phyloP scores from a whole-genome alignment of 2,113 vertebrate species.

The Circaetus gallicus region DNA sequence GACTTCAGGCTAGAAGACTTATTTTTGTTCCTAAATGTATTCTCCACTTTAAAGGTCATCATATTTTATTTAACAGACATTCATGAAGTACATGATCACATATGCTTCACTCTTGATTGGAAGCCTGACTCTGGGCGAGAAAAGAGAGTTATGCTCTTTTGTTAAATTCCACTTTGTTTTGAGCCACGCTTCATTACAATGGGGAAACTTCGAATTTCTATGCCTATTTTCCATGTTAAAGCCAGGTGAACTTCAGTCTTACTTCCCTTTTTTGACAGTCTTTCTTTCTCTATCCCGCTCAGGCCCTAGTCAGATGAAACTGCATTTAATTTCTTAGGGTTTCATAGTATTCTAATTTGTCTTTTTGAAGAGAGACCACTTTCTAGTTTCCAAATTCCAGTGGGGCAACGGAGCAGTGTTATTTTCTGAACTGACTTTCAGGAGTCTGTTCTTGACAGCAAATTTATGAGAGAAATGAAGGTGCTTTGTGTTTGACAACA shows the following conservation, averaged over 20 bases:
- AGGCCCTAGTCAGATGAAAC: not conserved
- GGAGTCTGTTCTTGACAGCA: not conserved
- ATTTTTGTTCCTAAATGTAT: not conserved
- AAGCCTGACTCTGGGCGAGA: not conserved
- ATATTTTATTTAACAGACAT: slow-evolving; percentile 16
- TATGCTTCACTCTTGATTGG: not conserved
- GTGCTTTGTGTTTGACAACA: not conserved
- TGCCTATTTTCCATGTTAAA: not conserved
- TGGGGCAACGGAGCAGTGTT: not conserved
- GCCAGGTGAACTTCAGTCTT: not conserved
- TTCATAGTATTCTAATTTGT: not conserved
- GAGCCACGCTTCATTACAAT: not conserved
- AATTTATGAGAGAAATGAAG: not conserved
- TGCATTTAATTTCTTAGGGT: not conserved
- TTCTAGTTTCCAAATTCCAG: not conserved
- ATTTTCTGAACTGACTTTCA: not conserved
- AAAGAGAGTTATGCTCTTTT: not conserved
- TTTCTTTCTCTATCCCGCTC: not conserved
- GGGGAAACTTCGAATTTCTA: not conserved
- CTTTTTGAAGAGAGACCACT: not conserved
- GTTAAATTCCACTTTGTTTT: not conserved
- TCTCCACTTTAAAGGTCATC: not conserved
- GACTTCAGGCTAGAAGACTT: not conserved
- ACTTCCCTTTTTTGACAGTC: not conserved
- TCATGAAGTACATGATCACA: not conserved